These are phyloP conservation scores for Cettia cetti DNA, from an alignment of 2,113 vertebrate genomes.

Conservation along the genomic window DNA sequence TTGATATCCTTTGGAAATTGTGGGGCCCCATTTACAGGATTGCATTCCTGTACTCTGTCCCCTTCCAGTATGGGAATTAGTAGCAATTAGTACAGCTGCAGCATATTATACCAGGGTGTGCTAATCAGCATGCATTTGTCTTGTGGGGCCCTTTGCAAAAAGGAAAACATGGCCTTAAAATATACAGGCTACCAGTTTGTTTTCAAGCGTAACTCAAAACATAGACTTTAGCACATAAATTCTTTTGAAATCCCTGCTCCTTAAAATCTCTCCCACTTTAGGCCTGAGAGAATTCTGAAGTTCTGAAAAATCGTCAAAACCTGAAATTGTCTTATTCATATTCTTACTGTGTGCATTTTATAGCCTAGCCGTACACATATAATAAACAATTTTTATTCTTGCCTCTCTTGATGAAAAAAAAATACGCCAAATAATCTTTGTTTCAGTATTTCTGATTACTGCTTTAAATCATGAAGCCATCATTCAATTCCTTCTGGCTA, in stretches of 20 bases:
- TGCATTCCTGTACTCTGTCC: background rate
- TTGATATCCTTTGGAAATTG: background rate
- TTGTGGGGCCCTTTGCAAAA: background rate
- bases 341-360: background rate
- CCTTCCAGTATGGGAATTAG: background rate
- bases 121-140: background rate
- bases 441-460: background rate
- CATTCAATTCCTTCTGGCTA: background rate
- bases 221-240: background rate
- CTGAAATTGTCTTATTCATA: background rate
- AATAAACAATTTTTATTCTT: background rate
- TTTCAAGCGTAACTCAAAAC: background rate
- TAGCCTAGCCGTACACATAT: background rate
- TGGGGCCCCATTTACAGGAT: background rate
- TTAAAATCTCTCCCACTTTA: background rate
- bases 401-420: background rate
- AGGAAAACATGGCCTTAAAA: background rate
- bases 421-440: background rate
- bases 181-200: background rate
- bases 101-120: background rate
- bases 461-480: background rate
- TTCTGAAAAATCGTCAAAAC: background rate
- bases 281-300: background rate
- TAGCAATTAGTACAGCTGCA: background rate
- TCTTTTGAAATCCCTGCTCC: background rate